Percentiles rank a stretch among this genome's conserved stretches.
Evolutionary conservation across 1,140 invertebrate species (phyloP).

Genomic region (Bombus soroeensis): DNA sequence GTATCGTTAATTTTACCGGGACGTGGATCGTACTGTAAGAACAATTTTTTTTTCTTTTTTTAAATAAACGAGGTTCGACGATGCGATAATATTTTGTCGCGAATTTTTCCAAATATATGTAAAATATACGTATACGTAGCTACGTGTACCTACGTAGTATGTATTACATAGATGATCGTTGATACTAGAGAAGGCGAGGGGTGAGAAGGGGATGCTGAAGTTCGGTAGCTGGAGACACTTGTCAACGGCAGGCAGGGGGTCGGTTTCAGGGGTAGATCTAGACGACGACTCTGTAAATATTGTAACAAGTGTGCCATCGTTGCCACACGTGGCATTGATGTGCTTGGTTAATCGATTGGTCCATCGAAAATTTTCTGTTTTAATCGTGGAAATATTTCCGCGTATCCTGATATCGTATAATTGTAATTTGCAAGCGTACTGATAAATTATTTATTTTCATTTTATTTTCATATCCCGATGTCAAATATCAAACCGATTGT

Average conservation of each 20-base stretch:
- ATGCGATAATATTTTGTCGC: background rate
- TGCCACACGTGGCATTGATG: constrained; percentile 37
- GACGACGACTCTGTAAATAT: constrained; percentile 81
- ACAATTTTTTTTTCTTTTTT: background rate
- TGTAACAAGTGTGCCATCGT: constrained; percentile 80
- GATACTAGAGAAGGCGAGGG: background rate
- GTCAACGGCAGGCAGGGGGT: constrained; percentile 74
- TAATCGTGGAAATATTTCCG: background rate
- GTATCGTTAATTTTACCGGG: background rate
- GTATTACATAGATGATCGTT: constrained; percentile 14
- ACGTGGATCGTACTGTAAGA: background rate
- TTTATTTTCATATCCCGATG: background rate
- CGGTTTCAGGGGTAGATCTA: constrained; percentile 71
- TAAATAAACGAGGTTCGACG: background rate
- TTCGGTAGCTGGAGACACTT: constrained; percentile 73
- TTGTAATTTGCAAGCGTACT: too few species aligned
- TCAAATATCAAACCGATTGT: background rate
- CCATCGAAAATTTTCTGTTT: constrained; percentile 31
- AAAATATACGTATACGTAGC: background rate
- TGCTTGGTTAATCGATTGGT: constrained; percentile 45
- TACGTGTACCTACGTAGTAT: background rate
- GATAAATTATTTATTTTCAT: background rate
- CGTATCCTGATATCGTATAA: too few species aligned
- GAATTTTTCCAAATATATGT: background rate
- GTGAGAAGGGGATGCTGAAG: constrained; percentile 38